These are phyloP conservation scores for Chesias legatella DNA, from an alignment of 2,888 invertebrate genomes.

Conservation along the genomic window DNA sequence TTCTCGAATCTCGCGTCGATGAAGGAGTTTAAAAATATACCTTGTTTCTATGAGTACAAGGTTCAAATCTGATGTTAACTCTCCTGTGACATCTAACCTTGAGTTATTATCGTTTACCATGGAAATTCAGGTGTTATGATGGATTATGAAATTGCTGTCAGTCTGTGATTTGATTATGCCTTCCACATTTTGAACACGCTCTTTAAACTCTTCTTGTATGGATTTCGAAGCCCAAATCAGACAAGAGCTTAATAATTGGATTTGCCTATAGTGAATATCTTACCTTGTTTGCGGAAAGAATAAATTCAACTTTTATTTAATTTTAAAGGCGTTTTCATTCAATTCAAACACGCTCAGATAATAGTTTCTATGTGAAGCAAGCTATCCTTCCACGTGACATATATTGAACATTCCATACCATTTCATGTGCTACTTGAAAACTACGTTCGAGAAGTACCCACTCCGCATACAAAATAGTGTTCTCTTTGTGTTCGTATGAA, in stretches of 20 bases:
- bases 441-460: neutral
- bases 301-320: too few relatives aligned
- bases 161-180: conserved; percentile 13
- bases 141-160: conserved; percentile 18
- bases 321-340: too few relatives aligned
- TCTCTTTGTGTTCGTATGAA: too few relatives aligned
- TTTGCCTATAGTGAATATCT: too few relatives aligned
- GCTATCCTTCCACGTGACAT: conserved; percentile 1
- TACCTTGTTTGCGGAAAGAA: too few relatives aligned
- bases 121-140: conserved; percentile 24
- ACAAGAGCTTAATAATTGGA: too few relatives aligned
- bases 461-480: neutral
- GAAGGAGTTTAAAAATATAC: conserved; percentile 25
- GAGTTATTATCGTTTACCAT: conserved; percentile 23
- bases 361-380: conserved; percentile 5
- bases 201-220: too few relatives aligned
- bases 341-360: neutral
- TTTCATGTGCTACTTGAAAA: conserved; percentile 4
- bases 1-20: conserved; percentile 32
- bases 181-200: too few relatives aligned
- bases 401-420: conserved; percentile 13
- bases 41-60: conserved; percentile 12
- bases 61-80: conserved; percentile 2
- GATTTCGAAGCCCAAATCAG: too few relatives aligned
- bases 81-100: conserved; percentile 17